Conservation (phyloP, 2,888 invertebrate genomes). For the Hirtodrosophila histrioides region DNA sequence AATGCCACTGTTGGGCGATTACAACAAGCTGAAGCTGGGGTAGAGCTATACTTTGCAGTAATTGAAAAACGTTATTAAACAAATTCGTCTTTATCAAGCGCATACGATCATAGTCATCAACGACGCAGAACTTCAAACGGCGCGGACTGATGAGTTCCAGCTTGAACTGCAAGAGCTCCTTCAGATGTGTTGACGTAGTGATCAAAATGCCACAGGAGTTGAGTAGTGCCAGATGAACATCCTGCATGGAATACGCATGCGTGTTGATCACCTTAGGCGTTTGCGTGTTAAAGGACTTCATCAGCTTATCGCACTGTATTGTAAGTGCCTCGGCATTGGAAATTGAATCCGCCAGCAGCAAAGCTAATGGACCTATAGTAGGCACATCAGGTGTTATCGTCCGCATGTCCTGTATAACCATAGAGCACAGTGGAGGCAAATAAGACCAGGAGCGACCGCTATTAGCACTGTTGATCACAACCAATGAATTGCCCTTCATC, state of each 20-base stretch:
- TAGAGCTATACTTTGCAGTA: not conserved
- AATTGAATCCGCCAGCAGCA: constrained; percentile 47
- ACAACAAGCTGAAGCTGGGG: constrained; percentile 41
- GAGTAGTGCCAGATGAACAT: constrained; percentile 28
- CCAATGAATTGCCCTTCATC: constrained; percentile 30
- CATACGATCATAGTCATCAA: constrained; percentile 64
- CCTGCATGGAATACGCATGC: not conserved
- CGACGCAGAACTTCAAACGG: constrained; percentile 40
- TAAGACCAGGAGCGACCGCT: constrained; percentile 59
- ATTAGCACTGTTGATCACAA: constrained; percentile 20
- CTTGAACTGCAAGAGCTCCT: constrained; percentile 12
- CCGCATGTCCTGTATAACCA: constrained; percentile 23
- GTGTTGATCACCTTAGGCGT: constrained; percentile 44
- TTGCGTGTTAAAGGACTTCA: constrained; percentile 18
- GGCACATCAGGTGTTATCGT: too few species aligned
- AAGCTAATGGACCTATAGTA: constrained; percentile 53
- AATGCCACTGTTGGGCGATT: constrained; percentile 57
- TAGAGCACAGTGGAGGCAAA: constrained; percentile 50
- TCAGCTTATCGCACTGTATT: constrained; percentile 29
- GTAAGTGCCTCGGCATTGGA: constrained; percentile 15
- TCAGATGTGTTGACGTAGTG: constrained; percentile 43
- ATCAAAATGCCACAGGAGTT: constrained; percentile 58
- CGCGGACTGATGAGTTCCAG: constrained; percentile 26
- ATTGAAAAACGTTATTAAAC: constrained; percentile 21
- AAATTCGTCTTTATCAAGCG: not conserved